A percentile compares a stretch with the other conserved stretches of the same genome.
These are phyloP conservation scores for Apeira syringaria DNA, from an alignment of 2,888 invertebrate genomes.

Conservation along the genomic window DNA sequence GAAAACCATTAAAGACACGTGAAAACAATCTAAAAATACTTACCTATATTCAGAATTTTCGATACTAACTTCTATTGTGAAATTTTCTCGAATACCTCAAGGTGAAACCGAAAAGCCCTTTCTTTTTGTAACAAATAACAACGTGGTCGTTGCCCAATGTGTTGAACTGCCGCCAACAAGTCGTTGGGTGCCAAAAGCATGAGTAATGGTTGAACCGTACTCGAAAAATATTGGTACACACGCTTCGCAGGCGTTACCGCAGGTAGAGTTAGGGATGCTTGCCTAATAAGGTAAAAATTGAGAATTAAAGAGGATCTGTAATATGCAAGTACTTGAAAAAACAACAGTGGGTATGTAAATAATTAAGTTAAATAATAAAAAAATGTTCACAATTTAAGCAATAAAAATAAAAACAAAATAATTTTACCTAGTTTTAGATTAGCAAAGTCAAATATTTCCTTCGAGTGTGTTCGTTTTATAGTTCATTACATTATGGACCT, in stretches of 20 bases:
- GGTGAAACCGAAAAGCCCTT: conserved; percentile 7
- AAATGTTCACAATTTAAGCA: no score
- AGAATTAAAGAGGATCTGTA: no score
- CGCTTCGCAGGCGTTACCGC: conserved; percentile 7
- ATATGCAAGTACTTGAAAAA: no score
- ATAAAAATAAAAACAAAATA: no score
- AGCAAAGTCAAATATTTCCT: no score
- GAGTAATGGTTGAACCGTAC: conserved; percentile 15
- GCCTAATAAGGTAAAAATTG: no score
- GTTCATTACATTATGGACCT: no score
- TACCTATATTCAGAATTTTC: conserved; percentile 7
- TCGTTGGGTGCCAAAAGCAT: conserved; percentile 10
- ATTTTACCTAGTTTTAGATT: no score
- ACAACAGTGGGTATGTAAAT: no score
- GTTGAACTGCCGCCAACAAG: conserved; percentile 26
- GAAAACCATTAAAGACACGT: not conserved
- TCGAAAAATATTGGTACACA: conserved; percentile 6
- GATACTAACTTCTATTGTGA: conserved; percentile 1
- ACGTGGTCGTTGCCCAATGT: conserved; percentile 14
- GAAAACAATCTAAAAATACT: no score
- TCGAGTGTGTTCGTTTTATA: no score
- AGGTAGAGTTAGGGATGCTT: not conserved
- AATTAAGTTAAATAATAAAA: no score
- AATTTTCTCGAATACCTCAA: conserved; percentile 7
- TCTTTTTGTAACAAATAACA: conserved; percentile 3